Conservation (phyloP, 2,113 vertebrate species). For the Rana temporaria region DNA sequence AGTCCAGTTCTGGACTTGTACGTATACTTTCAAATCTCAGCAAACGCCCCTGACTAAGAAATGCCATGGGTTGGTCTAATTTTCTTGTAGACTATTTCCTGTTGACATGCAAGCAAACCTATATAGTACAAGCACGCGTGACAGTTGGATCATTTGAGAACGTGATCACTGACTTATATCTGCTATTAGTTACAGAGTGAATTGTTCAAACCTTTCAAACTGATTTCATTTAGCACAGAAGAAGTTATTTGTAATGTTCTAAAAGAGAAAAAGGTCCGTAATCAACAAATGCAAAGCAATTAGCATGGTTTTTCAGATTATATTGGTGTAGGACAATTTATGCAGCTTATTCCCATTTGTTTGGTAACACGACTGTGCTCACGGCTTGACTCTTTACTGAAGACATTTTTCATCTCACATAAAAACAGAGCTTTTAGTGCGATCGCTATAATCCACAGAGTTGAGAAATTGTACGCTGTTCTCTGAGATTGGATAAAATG, state of each 20-base stretch:
- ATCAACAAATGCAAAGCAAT: conserved; percentile 48
- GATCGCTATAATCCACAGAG: conserved; percentile 14
- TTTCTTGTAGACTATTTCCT: too few relatives aligned
- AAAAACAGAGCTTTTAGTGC: conserved; percentile 14
- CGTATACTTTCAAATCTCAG: too few relatives aligned
- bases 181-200: not conserved
- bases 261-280: conserved; percentile 1
- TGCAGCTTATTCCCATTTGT: conserved; percentile 23
- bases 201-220: conserved; percentile 13
- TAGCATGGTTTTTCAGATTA: conserved; percentile 35
- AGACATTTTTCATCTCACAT: conserved; percentile 47
- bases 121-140: too few relatives aligned
- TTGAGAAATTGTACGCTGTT: conserved; percentile 13
- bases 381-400: conserved; percentile 13
- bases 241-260: conserved; percentile 20
- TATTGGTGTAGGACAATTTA: conserved; percentile 43
- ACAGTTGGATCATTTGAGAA: too few relatives aligned
- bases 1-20: too few relatives aligned
- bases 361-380: conserved; percentile 8
- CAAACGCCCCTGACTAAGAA: too few relatives aligned
- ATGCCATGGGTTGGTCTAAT: too few relatives aligned
- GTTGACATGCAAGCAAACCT: too few relatives aligned
- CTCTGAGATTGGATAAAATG: conserved; percentile 39
- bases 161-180: not conserved
- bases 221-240: conserved; percentile 19